Evolutionary conservation across 2,113 vertebrate species (phyloP), one percentile per base, ranked within the genome.

Genomic region (Neodon shergylaensis): DNA sequence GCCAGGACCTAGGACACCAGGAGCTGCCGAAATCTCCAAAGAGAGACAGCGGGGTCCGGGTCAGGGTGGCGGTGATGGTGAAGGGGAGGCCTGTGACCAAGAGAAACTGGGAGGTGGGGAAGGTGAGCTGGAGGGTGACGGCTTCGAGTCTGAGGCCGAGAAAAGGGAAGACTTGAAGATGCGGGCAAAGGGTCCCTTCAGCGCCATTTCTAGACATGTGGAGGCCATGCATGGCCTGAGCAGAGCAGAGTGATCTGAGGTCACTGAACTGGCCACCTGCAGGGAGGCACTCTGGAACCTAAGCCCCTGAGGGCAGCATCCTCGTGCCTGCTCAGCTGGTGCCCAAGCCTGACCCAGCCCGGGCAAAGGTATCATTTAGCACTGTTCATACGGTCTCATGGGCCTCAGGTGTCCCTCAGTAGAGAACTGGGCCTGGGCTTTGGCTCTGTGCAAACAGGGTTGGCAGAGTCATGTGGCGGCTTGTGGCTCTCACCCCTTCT

Each of bases 331-430:
- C 76, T 77, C 28, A 42, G 83, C 76, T n/a, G 47, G 66, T 42
- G 72, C 44, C 83, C 61, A 28, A 1, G 6, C 24, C 0, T 0
- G 63, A 78, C 84, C 78, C 84, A 44, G 65, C 90, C 77, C 72
- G 36, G 26, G 14, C 74, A 1, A 4, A 0, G 7, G 65, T 39
- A 21, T 92, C 84, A 52, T 81, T 84, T 47, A 90, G 1, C 0
- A 0, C 66, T 11, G 81, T 52, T 87, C 47, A 19, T 0, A 1
- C 1, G 5, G 49, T 19, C 22, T 1, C 31, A 3, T 0, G 21
- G 84, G 13, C 17, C 52, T 28, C 9, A 1, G 78, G 17, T 1
- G 78, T 33, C 28, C 83, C 66, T 76, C 61, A 33, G 49, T 24
- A n/a, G 73, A 88, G 61, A 61, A 26, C 63, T 26, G 54, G 47